phyloP scores from a whole-genome alignment of 1,140 invertebrate genomes.

The Drosophila suzukii region DNA sequence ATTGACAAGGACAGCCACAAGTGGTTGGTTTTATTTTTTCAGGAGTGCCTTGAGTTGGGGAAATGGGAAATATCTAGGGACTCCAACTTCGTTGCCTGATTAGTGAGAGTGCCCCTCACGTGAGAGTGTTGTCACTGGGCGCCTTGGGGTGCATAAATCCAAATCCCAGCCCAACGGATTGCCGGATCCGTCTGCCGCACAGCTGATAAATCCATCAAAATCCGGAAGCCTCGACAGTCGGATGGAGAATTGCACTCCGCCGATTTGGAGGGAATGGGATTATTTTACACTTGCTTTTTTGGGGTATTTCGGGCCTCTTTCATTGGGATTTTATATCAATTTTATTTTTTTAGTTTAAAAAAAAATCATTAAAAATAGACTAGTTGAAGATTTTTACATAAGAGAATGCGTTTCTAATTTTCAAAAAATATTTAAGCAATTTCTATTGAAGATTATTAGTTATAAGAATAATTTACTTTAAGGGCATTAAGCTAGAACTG shows the following conservation, averaged over 20 bases:
- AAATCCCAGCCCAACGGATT: constrained; percentile 3
- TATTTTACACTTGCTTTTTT: not conserved
- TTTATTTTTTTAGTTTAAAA: no score
- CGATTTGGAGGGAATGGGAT: not conserved
- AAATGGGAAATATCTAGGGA: constrained; percentile 31
- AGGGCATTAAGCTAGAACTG: no score
- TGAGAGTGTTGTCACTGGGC: constrained; percentile 7
- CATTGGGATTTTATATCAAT: not conserved
- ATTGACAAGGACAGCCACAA: constrained; percentile 77
- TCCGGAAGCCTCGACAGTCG: constrained; percentile 36
- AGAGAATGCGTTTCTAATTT: no score
- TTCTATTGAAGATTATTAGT: no score
- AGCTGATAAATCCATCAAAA: constrained; percentile 61
- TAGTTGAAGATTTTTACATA: no score
- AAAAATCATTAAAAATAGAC: no score
- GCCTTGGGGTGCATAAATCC: constrained; percentile 3
- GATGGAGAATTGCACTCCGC: constrained; percentile 13
- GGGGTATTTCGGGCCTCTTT: not conserved
- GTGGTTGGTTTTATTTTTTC: constrained; percentile 33
- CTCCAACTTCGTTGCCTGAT: constrained; percentile 42
- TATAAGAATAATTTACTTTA: no score
- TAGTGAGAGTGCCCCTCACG: constrained; percentile 48
- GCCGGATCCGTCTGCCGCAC: constrained; percentile 11
- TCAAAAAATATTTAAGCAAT: no score
- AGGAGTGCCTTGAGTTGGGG: not conserved